Evolutionary conservation across 2,113 vertebrate genomes (phyloP), one percentile per base, ranked within the genome.

Genomic region (Petrocephalus microphthalmus): DNA sequence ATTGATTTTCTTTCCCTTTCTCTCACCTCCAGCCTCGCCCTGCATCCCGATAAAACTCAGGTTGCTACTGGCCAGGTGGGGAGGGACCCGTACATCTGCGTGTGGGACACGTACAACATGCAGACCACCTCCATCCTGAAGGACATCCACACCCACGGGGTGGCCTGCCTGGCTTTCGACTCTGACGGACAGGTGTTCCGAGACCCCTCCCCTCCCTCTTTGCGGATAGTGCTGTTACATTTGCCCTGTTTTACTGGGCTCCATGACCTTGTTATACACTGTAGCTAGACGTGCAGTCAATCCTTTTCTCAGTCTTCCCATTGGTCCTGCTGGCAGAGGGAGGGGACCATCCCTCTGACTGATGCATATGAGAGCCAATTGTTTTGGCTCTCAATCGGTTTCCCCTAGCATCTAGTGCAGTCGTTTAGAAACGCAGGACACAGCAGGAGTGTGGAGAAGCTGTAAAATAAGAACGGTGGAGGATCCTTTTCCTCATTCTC

Each of bases 31-130:
- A 99, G 98, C 92, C 96, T 99, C 57, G 97, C 98, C 49, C 94
- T 99, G 90, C 98, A 99, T 83, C 98, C 98, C 0, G 98, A 99
- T 91, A 98, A 96, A 95, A 95, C 96, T 84, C 94, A 98, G 64
- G 97, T 99, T 89, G 98, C 98, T 10, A 99, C 98, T 0, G 98
- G 98, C 88, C 98, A 99, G 93, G 98, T 99, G 86, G 98, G 98
- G 3, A 98, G 98, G 89, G 98, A 99, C 51, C 98, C 98, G 0
- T 98, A 96, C 88, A 95, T 99, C 89, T 99, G 98, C 85, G 92
- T 99, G 91, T 99, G 98, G 98, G 98, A 99, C 92, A 97, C 97
- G 0, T 97, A 97, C 89, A 93, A 94, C 0, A 93, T 97, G 84
- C 97, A 97, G 90, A 98, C 97, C 0, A 95, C 98, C 37, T 99